Conservation (phyloP, 1,140 invertebrate species). For the Neoseiulus cucumeris region DNA sequence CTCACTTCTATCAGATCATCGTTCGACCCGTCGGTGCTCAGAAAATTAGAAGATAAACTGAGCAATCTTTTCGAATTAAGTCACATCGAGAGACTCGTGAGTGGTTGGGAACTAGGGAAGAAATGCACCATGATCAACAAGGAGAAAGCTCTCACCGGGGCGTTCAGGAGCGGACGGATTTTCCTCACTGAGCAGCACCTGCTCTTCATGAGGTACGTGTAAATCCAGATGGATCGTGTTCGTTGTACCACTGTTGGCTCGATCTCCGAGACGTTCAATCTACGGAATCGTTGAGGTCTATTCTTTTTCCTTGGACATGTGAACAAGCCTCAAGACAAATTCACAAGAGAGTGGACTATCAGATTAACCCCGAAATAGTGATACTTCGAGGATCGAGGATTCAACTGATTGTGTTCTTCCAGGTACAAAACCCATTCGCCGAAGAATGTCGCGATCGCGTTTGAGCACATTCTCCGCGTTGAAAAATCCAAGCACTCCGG, state of each 20-base stretch:
- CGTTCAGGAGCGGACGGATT: slow-evolving; percentile 29
- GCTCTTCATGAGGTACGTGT: not conserved
- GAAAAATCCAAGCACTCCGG: slow-evolving; percentile 30
- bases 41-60: slow-evolving; percentile 4
- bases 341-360: too few species aligned
- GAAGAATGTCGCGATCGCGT: slow-evolving; percentile 28
- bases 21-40: not conserved
- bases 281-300: too few species aligned
- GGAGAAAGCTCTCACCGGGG: slow-evolving; percentile 26
- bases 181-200: slow-evolving; percentile 28
- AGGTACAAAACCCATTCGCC: slow-evolving; percentile 26
- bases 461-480: slow-evolving; percentile 24
- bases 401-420: slow-evolving; percentile 28
- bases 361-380: too few species aligned
- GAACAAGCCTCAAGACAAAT: too few species aligned
- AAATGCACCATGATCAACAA: slow-evolving; percentile 28
- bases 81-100: slow-evolving; percentile 2
- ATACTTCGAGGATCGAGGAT: too few species aligned
- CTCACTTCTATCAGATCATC: not conserved
- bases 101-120: slow-evolving; percentile 23
- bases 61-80: not conserved
- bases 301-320: too few species aligned
- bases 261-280: too few species aligned
- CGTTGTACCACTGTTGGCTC: too few species aligned
- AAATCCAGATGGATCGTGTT: not conserved